Evolutionary conservation across 53 echinoderm and acorn worm species (phyloP), one percentile per base, ranked within the genome.

Genomic region (Zoroaster sp.): DNA sequence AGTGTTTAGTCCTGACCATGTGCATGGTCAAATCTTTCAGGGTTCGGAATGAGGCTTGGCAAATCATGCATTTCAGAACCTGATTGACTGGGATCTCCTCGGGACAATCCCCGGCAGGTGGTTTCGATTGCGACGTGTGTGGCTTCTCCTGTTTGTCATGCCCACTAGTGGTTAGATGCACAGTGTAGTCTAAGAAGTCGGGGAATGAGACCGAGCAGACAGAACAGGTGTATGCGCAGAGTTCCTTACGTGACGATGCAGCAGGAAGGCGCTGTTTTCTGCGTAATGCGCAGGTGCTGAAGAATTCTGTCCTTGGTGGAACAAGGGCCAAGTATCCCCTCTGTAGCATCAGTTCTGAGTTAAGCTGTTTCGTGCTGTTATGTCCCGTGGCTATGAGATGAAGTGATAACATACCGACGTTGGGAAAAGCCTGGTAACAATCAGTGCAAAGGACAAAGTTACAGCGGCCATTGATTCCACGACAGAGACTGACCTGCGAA

Each of bases 11-110:
- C 49, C 92, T 89, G 54, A 96, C 92, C 96, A 96, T 96, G 74
- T 96, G 96, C 93, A 96, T 95, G 41, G 96, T 96, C 55, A 96
- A 86, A 41, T 96, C 96, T 54, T 96, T 93, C 5, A 96, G 90
- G 23, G 91, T 96, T 45, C 92, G 80, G 70, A 96, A 96, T 1
- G 96, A 95, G 40, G 93, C 83, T 41, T 94, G 93, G 85, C 96
- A 96, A 66, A 95, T 93, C 85, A 96, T 91, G 67, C 96, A 96
- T 73, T 96, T 96, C 90, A 96, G 89, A 47, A 96, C 94, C 55
- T 95, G 85, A 37, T 94, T 94, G 33, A 95, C 93, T 31, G 94
- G 94, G 37, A 91, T 91, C 63, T 91, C 92, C 67, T 91, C 92
- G 28, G 87, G 88, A 40, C 80, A 91, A 52, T 87, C 92, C 37